Base-by-base conservation (phyloP, 1,140 invertebrate species). In the Drosophila sucinea region DNA sequence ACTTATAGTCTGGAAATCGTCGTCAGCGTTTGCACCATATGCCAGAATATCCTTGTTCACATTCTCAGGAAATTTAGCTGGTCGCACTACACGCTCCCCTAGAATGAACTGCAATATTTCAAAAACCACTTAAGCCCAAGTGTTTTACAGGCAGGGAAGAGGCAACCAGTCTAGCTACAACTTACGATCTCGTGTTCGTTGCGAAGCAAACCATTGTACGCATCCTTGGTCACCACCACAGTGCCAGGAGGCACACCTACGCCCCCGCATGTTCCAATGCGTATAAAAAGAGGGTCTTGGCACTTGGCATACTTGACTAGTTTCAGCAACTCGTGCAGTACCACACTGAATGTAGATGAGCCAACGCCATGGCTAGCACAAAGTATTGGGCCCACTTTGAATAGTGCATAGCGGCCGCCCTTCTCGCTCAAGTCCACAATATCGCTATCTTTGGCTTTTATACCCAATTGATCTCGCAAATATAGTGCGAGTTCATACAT, bases 281-380 rank as follows among this genome's bases (percentile, higher is more conserved):
- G 94, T 91, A 99, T 95, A 93, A 99, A 97, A 3, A 96, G 93
- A 0, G 98, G 97, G 92, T 98, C 96, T 47, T 94, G 94, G 32
- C 96, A 96, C 81, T 94, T 95, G 17, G 98, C 97, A 91, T 98
- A 97, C 91, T 97, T 96, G 93, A 98, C 95, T 67, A 99, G 92
- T 92, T 99, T 99, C 71, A 98, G 96, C 3, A 98, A 92, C 93
- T 99, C 98, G 86, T 98, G 97, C 0, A 99, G 94, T 4, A 99
- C 93, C 62, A 99, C 98, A 0, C 96, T 96, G 27, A 98, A 94
- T 0, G 98, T 98, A 11, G 97, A 96, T 60, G 97, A 96, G 7
- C 98, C 98, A 94, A 99, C 98, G 47, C 98, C 98, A 91, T 99
- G 98, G 95, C 97, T 92, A 6, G 72, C 81, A 38, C 78, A 90